Evolutionary conservation across 2,797 vertebrate species (phyloP), one percentile per base, ranked within the genome.

Genomic region (Parauchenoglanis ngamensis): DNA sequence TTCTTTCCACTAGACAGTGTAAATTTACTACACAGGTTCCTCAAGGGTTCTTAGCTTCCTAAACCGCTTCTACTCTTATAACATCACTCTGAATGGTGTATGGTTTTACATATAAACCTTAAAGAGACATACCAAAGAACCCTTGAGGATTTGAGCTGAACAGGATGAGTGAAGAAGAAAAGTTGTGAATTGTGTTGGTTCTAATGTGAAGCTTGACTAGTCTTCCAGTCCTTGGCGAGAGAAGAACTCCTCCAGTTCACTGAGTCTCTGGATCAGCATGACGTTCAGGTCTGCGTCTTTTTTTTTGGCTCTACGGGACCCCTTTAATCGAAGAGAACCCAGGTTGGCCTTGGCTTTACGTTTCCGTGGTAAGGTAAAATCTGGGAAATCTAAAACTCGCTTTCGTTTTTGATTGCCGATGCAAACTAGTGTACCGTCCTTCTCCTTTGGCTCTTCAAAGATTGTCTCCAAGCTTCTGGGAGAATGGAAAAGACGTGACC

Each of bases 391-490:
- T 0, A 99, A 94, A 80, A 99, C 94, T 23, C 98, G 93, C 87
- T 98, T 98, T 77, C 97, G 95, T 92, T 97, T 98, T 91, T 98
- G 98, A 84, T 98, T 97, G 67, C 98, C 98, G 90, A 99, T 94
- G 57, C 97, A 97, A 54, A 99, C 93, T 70, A 98, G 92, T 0
- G 91, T 92, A 1, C 98, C 98, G 1, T 98, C 97, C 85, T 97
- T 98, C 91, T 98, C 97, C 90, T 97, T 96, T 0, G 98, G 98
- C 91, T 99, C 98, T 92, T 99, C 98, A 70, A 99, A 99, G 92
- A 99, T 99, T 0, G 98, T 99, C 94, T 99, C 98, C 92, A 99
- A 94, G 91, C 97, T 97, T 93, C 98, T 99, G 92, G 72, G 35
- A 73, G 59, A 85, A 86, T 40, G 4, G 35, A 15, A 19, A 52